phyloP scores from a whole-genome alignment of 2,888 invertebrate species.

The Pharmacophagus antenor region DNA sequence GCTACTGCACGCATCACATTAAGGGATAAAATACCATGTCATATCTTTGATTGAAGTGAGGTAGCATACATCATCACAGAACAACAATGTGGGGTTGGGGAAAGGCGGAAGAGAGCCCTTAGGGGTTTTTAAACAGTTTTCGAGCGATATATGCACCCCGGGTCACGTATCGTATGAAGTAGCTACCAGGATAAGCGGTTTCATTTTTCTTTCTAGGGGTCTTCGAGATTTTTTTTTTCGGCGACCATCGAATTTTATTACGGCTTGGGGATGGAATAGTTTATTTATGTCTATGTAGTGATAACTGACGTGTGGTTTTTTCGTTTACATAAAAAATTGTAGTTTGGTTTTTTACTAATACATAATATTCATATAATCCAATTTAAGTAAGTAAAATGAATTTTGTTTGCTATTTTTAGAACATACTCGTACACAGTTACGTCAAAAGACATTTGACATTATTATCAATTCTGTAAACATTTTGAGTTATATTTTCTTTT shows the following conservation, averaged over 20 bases:
- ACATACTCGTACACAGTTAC: too few relatives aligned
- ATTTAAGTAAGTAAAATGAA: too few relatives aligned
- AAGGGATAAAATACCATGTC: constrained; percentile 29
- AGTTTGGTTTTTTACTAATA: too few relatives aligned
- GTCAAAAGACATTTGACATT: too few relatives aligned
- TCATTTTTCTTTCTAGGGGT: constrained; percentile 62
- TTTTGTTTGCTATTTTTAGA: too few relatives aligned
- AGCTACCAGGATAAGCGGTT: constrained; percentile 73
- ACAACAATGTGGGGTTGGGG: constrained; percentile 38
- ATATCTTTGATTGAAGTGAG: constrained; percentile 21
- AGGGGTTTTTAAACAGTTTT: constrained; percentile 73
- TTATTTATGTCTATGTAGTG: constrained; percentile 3
- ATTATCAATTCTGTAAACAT: too few relatives aligned
- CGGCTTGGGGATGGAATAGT: constrained; percentile 18
- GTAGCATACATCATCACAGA: constrained; percentile 28
- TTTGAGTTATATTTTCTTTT: too few relatives aligned
- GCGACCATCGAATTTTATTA: constrained; percentile 41
- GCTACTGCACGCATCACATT: constrained; percentile 31
- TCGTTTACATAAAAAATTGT: not conserved
- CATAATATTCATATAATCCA: too few relatives aligned
- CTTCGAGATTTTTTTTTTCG: constrained; percentile 41
- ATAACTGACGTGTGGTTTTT: not conserved
- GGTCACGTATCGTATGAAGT: constrained; percentile 77
- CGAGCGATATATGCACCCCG: constrained; percentile 73
- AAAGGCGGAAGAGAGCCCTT: constrained; percentile 48